Conservation (phyloP, 2,888 invertebrate species). For the Brachyptera putata region DNA sequence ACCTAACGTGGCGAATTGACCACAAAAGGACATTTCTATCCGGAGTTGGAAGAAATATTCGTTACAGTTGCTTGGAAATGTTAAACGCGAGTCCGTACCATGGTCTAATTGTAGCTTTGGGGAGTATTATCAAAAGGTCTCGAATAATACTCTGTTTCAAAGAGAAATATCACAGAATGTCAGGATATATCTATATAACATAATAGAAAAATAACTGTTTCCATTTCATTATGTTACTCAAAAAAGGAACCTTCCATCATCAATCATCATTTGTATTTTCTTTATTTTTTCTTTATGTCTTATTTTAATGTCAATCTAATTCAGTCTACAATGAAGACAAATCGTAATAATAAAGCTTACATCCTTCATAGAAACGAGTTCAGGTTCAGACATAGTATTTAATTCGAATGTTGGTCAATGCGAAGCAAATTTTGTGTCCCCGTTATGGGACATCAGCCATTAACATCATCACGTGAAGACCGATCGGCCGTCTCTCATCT, state of each 20-base stretch:
- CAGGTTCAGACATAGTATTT: too few relatives aligned
- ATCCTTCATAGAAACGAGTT: too few relatives aligned
- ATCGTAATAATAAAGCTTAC: too few relatives aligned
- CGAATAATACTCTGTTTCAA: too few relatives aligned
- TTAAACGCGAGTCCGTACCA: background rate
- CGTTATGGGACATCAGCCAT: too few relatives aligned
- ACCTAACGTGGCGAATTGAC: conserved; percentile 8
- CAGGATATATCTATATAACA: too few relatives aligned
- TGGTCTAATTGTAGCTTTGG: conserved; percentile 6
- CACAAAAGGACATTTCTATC: conserved; percentile 15
- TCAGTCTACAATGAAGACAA: background rate
- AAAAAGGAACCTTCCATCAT: background rate
- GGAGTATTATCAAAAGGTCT: background rate
- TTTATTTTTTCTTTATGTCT: background rate
- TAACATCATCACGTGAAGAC: too few relatives aligned
- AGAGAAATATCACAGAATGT: too few relatives aligned
- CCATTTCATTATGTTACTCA: background rate
- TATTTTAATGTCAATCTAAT: conserved; percentile 8
- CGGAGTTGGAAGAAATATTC: background rate
- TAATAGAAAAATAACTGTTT: conserved; percentile 5
- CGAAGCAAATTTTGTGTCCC: conserved; percentile 8
- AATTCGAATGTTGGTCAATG: background rate
- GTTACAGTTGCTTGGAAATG: background rate
- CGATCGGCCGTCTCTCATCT: too few relatives aligned
- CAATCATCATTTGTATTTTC: conserved; percentile 8